phyloP scores from a whole-genome alignment of 1,140 invertebrate species.

The Drosophila triauraria region DNA sequence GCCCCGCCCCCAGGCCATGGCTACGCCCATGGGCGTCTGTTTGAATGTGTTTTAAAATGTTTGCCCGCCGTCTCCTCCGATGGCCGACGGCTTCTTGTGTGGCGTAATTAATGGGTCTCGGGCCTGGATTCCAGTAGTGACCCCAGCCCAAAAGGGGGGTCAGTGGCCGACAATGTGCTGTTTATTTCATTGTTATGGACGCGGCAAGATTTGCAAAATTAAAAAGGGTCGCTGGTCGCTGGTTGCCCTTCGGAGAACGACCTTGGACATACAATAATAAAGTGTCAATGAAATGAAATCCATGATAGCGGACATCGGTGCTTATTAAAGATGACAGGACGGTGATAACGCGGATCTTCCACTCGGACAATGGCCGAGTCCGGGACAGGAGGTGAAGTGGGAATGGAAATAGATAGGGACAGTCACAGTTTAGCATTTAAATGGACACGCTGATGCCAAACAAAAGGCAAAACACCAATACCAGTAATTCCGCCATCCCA shows the following conservation, averaged over 20 bases:
- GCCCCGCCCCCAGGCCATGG: slow-evolving; percentile 8
- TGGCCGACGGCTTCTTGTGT: slow-evolving; percentile 45
- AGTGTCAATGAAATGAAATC: slow-evolving; percentile 81
- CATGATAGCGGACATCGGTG: slow-evolving; percentile 76
- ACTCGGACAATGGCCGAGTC: slow-evolving; percentile 41
- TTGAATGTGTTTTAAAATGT: slow-evolving; percentile 63
- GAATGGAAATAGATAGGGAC: slow-evolving; percentile 36
- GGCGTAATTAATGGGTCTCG: slow-evolving; percentile 75
- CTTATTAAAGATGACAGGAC: slow-evolving; percentile 80
- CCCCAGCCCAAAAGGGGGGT: slow-evolving; percentile 22
- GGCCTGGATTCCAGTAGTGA: slow-evolving; percentile 14
- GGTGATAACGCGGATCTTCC: slow-evolving; percentile 59
- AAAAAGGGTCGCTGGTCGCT: slow-evolving; percentile 74
- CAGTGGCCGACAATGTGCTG: slow-evolving; percentile 57
- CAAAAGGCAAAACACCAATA: slow-evolving; percentile 60
- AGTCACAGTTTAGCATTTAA: slow-evolving; percentile 76
- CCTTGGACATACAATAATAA: slow-evolving; percentile 62
- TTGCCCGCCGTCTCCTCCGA: slow-evolving; percentile 24
- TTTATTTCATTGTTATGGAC: slow-evolving; percentile 79
- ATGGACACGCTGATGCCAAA: slow-evolving; percentile 65
- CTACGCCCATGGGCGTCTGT: slow-evolving; percentile 27
- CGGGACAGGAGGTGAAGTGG: slow-evolving; percentile 41
- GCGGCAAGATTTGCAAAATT: slow-evolving; percentile 76
- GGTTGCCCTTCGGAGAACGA: slow-evolving; percentile 33
- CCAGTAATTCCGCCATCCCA: slow-evolving; percentile 27